Evolutionary conservation across 2,888 invertebrate species (phyloP).

Genomic region (Steinernema hermaphroditum): DNA sequence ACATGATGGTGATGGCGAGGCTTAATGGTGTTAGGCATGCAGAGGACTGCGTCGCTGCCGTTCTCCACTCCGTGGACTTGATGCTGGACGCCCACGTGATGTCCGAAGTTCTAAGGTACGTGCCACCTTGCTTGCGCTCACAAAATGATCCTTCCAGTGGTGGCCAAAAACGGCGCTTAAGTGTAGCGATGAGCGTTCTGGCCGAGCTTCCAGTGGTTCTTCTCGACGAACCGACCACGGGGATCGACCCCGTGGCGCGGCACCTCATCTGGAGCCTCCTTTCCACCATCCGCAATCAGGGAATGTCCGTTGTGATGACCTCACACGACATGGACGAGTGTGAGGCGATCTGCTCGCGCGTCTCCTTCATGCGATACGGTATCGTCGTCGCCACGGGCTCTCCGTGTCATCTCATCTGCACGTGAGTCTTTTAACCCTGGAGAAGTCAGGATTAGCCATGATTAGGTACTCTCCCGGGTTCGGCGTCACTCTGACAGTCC

Average conservation of each 20-base stretch:
- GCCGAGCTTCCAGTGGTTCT: slow-evolving; percentile 41
- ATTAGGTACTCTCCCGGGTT: slow-evolving; percentile 54
- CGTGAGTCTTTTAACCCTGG: slow-evolving; percentile 29
- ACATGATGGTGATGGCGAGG: slow-evolving; percentile 50
- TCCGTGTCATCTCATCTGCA: slow-evolving; percentile 48
- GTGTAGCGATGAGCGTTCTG: slow-evolving; percentile 46
- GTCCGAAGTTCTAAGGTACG: slow-evolving; percentile 33
- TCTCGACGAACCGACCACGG: slow-evolving; percentile 50
- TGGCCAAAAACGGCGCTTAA: slow-evolving; percentile 50
- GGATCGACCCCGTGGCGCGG: slow-evolving; percentile 46
- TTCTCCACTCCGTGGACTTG: slow-evolving; percentile 56
- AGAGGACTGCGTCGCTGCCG: slow-evolving; percentile 41
- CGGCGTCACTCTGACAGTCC: slow-evolving; percentile 45
- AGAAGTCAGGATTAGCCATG: not conserved
- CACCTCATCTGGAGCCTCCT: slow-evolving; percentile 45
- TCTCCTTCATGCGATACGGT: slow-evolving; percentile 48
- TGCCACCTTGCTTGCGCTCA: not conserved
- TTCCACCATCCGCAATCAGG: slow-evolving; percentile 42
- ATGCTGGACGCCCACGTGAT: slow-evolving; percentile 52
- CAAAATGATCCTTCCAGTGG: slow-evolving; percentile 37
- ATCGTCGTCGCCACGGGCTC: slow-evolving; percentile 44
- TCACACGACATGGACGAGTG: slow-evolving; percentile 57
- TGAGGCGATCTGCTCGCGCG: slow-evolving; percentile 49
- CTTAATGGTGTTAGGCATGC: slow-evolving; percentile 50
- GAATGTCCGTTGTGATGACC: slow-evolving; percentile 55